These are phyloP conservation scores for Cassiopea andromeda DNA, from an alignment of 30 jellyfish, hydroid and myxozoan genomes.

Conservation along the genomic window DNA sequence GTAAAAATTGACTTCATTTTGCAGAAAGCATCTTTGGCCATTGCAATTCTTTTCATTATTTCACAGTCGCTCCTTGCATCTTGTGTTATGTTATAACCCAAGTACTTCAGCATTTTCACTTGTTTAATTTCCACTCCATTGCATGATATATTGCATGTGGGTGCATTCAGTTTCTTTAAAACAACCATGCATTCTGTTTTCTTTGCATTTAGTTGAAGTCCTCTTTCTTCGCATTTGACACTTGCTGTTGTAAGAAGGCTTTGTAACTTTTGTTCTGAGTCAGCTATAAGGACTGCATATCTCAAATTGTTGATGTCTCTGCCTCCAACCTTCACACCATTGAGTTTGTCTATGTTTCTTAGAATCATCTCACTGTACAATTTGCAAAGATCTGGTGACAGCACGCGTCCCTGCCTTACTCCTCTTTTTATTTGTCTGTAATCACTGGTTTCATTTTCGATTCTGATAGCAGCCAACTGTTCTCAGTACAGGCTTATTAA, in stretches of 20 bases:
- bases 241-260: no score
- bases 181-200: not conserved
- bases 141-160: not conserved
- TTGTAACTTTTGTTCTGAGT: not conserved
- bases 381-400: conserved; percentile 18
- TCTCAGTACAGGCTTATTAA: conserved; percentile 17
- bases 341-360: not conserved
- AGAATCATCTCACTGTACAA: conserved; percentile 3
- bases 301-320: conserved; percentile 1
- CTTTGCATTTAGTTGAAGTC: not conserved
- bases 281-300: conserved; percentile 1
- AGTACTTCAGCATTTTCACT: not conserved
- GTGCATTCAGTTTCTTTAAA: not conserved
- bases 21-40: conserved; percentile 29
- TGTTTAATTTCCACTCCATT: not conserved
- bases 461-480: conserved; percentile 19
- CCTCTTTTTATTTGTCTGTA: not conserved
- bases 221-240: not conserved
- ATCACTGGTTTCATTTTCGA: conserved; percentile 1
- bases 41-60: not conserved
- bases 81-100: not conserved
- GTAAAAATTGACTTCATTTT: no score
- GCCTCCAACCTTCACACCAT: not conserved
- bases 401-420: conserved; percentile 22
- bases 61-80: not conserved